Base-by-base conservation (phyloP, 2,888 invertebrate genomes). In the Myopa tessellatipennis region DNA sequence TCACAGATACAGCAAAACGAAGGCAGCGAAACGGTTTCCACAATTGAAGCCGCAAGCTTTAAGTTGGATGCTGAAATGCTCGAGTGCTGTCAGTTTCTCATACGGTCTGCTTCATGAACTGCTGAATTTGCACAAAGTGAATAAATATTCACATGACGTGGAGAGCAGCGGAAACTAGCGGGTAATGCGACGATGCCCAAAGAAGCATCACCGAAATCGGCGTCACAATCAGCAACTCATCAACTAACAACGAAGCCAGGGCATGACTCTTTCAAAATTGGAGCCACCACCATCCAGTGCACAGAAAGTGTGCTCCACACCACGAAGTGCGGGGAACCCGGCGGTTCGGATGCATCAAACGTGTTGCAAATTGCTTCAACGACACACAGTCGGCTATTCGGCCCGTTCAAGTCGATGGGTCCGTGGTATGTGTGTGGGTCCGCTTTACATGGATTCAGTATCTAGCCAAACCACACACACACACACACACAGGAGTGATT, bases 1-100 rank as follows among this genome's bases (percentile, higher is more conserved):
- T n/a, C 10, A 58, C 68, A 68, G 67, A 67, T 18, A 38, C 36
- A 68, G 68, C 68, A 26, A 68, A 55, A 12, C 40, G 5, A 16
- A 55, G 34, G 52, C 36, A 34, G 55, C 58, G 36, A 14, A 61
- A 63, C 40, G 34, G 58, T 34, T 63, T 26, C 55, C 63, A 74
- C 50, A 74, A 63, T n/a, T 16, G n/a, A 74, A 65, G n/a, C 40
- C 60, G 71, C 58, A 34, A 74, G 50, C 74, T 74, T 67, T 18
- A n/a, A 50, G 38, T 36, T 74, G n/a, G 74, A 65, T 65, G 52
- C 65, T 58, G 61, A 72, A 72, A 40, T 40, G 67, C 38, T 52
- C n/a, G n/a, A 12, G 61, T 58, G 14, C 34, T 34, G 34, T 5
- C 14, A 14, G 16, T 14, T 6, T 36, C 36, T 65, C 10, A 18